Base-by-base conservation (phyloP, 2,888 invertebrate species). In the Leptopilina drosophilae region DNA sequence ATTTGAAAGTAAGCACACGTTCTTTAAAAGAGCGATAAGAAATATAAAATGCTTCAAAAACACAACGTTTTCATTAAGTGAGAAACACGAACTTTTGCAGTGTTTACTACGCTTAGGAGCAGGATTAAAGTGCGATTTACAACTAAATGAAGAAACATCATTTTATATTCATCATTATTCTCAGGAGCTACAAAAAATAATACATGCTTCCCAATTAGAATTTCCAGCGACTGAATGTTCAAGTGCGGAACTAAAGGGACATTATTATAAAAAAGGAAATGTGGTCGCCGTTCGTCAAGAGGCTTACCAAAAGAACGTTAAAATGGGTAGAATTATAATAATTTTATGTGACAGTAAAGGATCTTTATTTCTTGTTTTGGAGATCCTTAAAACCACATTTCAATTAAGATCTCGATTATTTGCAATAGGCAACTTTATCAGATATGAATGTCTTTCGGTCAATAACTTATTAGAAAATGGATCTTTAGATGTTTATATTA, bases 1-100 rank as follows among this genome's bases (percentile, higher is more conserved):
- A 14, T 88, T 87, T 79, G 87, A 87, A 81, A 84, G 85, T 64
- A 86, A 88, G 73, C 86, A 88, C 67, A 76, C 82, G 9, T 87
- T 79, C 79, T 87, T 86, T 65, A 87, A 87, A 83, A 81, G 78
- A 80, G 65, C 78, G 20, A 75, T 83, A 1, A 33, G 78, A 53
- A n/a, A 15, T 1, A 64, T 76, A 3, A 77, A 78, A 76, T 85
- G 85, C 78, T 85, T 82, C 69, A 82, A 77, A 66, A 83, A 81
- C 80, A 59, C 80, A 33, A 78, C 77, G 1, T 76, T 79, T 67
- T 77, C 79, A n/a, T 15, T 82, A 6, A 62, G 69, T 42, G 66
- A 56, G 40, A 83, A 83, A 53, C 81, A 83, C 49, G 82, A 83
- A 78, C 75, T 80, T 6, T 77, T 64, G 8, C 82, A 83, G 64